A percentile compares a stretch with the other conserved stretches of the same genome.
These are phyloP conservation scores for Bubo blakistoni DNA, from an alignment of 2,113 vertebrate genomes.

Conservation along the genomic window DNA sequence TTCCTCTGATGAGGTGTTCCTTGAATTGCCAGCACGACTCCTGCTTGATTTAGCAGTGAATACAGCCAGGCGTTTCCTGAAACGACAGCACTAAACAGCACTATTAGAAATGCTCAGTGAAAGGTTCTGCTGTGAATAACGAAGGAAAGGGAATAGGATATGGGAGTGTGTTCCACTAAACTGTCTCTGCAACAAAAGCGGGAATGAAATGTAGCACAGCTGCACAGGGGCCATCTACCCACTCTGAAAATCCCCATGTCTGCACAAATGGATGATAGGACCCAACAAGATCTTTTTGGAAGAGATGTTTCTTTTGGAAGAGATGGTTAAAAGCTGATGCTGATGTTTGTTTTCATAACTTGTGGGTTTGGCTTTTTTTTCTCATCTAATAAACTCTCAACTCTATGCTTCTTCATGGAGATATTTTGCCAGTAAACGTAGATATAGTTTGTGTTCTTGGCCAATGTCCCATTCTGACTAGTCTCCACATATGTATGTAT, in stretches of 20 bases:
- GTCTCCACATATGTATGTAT: background rate
- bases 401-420: background rate
- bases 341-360: background rate
- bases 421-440: background rate
- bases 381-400: background rate
- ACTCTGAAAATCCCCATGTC: background rate
- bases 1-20: slow-evolving; percentile 55
- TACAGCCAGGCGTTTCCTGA: slow-evolving; percentile 64
- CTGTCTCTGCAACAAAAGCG: slow-evolving; percentile 6
- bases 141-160: background rate
- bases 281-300: background rate
- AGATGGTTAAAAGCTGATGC: background rate
- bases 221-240: background rate
- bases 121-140: slow-evolving; percentile 13
- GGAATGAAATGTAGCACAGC: slow-evolving; percentile 6
- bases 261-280: background rate
- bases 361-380: background rate
- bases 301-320: background rate
- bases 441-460: background rate
- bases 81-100: background rate
- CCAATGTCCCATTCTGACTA: background rate
- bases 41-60: slow-evolving; percentile 54
- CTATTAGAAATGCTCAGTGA: slow-evolving; percentile 44
- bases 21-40: slow-evolving; percentile 58
- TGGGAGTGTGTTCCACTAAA: background rate